phyloP scores from a whole-genome alignment of 2,888 invertebrate genomes.

The Drosophila koepferae region DNA sequence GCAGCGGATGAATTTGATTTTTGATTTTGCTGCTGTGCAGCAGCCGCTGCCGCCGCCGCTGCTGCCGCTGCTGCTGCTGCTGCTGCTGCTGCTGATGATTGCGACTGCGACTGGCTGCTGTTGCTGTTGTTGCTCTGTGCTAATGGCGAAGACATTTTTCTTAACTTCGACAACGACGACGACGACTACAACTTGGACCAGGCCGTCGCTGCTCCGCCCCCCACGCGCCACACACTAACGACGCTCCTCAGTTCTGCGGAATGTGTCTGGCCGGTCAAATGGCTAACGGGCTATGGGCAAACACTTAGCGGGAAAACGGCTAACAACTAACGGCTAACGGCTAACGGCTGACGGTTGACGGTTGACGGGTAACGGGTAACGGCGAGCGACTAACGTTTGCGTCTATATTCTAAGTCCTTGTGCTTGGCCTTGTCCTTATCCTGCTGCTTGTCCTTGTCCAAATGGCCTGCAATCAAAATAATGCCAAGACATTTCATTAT shows the following conservation, averaged over 20 bases:
- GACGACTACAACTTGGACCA: slow-evolving; percentile 23
- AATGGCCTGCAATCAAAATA: slow-evolving; percentile 21
- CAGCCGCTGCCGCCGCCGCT: slow-evolving; percentile 35
- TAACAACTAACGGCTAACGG: slow-evolving; percentile 1
- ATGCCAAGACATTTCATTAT: slow-evolving; percentile 10
- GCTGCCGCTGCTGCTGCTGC: slow-evolving; percentile 40
- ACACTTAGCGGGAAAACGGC: not conserved
- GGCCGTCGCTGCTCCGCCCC: slow-evolving; percentile 27
- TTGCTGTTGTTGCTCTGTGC: slow-evolving; percentile 75
- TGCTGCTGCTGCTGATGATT: slow-evolving; percentile 48
- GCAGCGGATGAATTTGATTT: slow-evolving; percentile 61
- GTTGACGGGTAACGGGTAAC: no score
- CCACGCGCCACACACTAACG: slow-evolving; percentile 30
- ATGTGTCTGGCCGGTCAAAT: slow-evolving; percentile 6
- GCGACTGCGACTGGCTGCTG: slow-evolving; percentile 62
- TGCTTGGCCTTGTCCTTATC: slow-evolving; percentile 9
- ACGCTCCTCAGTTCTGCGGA: slow-evolving; percentile 8
- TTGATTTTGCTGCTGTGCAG: slow-evolving; percentile 68
- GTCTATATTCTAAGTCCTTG: not conserved
- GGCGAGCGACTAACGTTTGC: slow-evolving; percentile 4
- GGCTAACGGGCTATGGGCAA: slow-evolving; percentile 1
- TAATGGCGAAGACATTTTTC: slow-evolving; percentile 73
- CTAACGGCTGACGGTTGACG: not conserved
- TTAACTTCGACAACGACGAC: slow-evolving; percentile 8
- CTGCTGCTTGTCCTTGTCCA: slow-evolving; percentile 7